Evolutionary conservation across 2,113 vertebrate species (phyloP).

Genomic region (Etheostoma cragini): DNA sequence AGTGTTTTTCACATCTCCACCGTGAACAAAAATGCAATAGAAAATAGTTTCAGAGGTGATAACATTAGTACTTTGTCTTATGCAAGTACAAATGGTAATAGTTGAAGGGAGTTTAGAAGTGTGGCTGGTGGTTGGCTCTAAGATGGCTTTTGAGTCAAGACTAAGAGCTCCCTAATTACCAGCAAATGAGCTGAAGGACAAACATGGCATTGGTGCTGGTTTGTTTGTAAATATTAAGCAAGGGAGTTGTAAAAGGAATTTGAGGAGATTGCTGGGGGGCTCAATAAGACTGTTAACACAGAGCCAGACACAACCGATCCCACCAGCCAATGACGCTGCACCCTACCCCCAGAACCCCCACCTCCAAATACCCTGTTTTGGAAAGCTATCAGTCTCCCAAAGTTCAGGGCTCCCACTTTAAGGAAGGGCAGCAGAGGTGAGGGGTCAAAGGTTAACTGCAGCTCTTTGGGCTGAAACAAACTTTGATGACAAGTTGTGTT

Average conservation of each 20-base stretch:
- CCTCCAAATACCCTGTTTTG: slow-evolving; percentile 51
- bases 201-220: slow-evolving; percentile 60
- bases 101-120: slow-evolving; percentile 32
- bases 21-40: slow-evolving; percentile 4
- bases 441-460: slow-evolving; percentile 82
- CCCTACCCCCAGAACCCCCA: slow-evolving; percentile 30
- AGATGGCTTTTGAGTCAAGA: slow-evolving; percentile 53
- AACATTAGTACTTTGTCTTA: slow-evolving; percentile 19
- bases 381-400: slow-evolving; percentile 74
- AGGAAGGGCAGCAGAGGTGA: slow-evolving; percentile 74
- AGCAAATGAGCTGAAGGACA: slow-evolving; percentile 70
- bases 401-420: slow-evolving; percentile 77
- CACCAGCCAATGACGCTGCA: slow-evolving; percentile 8
- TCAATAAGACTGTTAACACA: slow-evolving; percentile 63
- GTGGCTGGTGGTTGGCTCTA: slow-evolving; percentile 9
- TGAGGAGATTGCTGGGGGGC: slow-evolving; percentile 55
- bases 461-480: slow-evolving; percentile 76
- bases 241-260: slow-evolving; percentile 56
- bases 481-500: slow-evolving; percentile 81
- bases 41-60: slow-evolving; percentile 14
- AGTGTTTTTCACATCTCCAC: neutral
- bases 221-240: slow-evolving; percentile 79
- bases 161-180: slow-evolving; percentile 70
- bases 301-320: slow-evolving; percentile 23
- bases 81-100: slow-evolving; percentile 22